Conservation (phyloP, 2,113 vertebrate species). For the Montifringilla adamsi region DNA sequence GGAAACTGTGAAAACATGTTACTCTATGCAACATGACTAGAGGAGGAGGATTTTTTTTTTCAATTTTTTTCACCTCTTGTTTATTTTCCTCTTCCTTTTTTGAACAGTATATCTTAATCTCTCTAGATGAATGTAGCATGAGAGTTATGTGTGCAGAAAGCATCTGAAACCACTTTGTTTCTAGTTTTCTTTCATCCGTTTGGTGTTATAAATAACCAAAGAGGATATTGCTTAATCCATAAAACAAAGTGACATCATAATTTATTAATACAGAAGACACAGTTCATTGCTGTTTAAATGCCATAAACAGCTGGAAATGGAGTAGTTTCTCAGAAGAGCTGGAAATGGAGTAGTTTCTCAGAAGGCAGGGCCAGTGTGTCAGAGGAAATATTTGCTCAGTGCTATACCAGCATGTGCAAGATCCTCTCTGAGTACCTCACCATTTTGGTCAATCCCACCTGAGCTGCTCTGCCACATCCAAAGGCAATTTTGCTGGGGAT, state of each 20-base stretch:
- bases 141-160: slow-evolving; percentile 20
- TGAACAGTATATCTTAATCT: background rate
- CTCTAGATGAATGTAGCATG: background rate
- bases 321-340: slow-evolving; percentile 54
- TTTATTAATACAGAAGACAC: slow-evolving; percentile 60
- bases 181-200: slow-evolving; percentile 6
- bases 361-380: background rate
- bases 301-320: slow-evolving; percentile 42
- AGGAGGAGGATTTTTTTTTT: background rate
- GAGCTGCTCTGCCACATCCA: background rate
- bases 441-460: background rate
- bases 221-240: slow-evolving; percentile 60
- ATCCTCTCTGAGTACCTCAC: background rate
- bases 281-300: slow-evolving; percentile 48
- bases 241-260: slow-evolving; percentile 59
- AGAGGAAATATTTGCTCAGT: slow-evolving; percentile 28
- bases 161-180: slow-evolving; percentile 43
- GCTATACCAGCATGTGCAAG: background rate
- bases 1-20: background rate
- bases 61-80: background rate
- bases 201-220: slow-evolving; percentile 48
- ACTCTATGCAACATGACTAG: background rate
- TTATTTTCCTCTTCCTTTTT: slow-evolving; percentile 11
- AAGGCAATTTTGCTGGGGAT: background rate
- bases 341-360: slow-evolving; percentile 57